Conservation (phyloP, 2,888 invertebrate genomes). For the Thera britannica region DNA sequence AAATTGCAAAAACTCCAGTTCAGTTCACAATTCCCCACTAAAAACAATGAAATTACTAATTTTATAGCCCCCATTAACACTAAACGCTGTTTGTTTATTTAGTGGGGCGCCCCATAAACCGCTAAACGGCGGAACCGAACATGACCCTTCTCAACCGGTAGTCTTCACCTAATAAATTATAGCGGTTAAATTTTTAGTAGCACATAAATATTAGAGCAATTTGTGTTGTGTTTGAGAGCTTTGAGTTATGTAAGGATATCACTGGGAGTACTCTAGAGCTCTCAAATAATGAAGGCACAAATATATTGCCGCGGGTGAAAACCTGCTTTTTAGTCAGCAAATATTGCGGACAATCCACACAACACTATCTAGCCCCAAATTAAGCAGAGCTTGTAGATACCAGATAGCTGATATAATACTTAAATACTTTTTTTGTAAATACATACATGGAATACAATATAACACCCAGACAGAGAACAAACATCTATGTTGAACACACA, state of each 20-base stretch:
- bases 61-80: conserved; percentile 31
- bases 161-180: conserved; percentile 42
- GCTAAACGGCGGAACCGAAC: conserved; percentile 47
- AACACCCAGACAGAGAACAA: no score
- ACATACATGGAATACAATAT: no score
- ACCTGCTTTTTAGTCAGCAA: no score
- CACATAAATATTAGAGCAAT: conserved; percentile 42
- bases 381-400: no score
- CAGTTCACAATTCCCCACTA: neutral
- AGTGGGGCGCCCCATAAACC: conserved; percentile 43
- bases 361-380: no score
- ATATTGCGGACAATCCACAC: no score
- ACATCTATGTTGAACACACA: no score
- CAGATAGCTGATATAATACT: no score
- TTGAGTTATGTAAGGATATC: neutral
- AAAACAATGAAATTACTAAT: conserved; percentile 23
- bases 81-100: conserved; percentile 45
- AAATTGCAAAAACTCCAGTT: no score
- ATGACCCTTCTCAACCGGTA: conserved; percentile 47
- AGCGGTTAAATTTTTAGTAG: conserved; percentile 43
- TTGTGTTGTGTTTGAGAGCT: conserved; percentile 29
- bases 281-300: no score
- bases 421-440: no score
- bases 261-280: neutral
- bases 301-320: no score